Percentiles rank a stretch among this genome's conserved stretches.
phyloP scores from a whole-genome alignment of 2,888 invertebrate species.

The Drosophila quasianomalipes region DNA sequence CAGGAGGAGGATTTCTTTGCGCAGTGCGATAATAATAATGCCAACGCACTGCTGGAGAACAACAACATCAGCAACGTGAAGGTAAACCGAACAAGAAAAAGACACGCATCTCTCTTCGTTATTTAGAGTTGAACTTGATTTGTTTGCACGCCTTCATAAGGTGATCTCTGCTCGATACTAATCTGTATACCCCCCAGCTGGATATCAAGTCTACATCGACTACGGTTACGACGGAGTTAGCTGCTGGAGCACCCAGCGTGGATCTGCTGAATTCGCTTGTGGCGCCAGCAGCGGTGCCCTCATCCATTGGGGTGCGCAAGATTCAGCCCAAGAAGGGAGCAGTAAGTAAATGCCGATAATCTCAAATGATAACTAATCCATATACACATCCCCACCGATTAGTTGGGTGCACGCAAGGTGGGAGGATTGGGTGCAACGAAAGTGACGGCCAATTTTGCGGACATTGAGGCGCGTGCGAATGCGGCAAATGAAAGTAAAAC shows the following conservation, averaged over 20 bases:
- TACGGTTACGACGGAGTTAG: slow-evolving; percentile 34
- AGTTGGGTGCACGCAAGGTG: slow-evolving; percentile 93
- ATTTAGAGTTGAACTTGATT: slow-evolving; percentile 31
- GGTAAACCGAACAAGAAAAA: slow-evolving; percentile 84
- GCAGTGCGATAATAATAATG: slow-evolving; percentile 88
- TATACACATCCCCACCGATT: slow-evolving; percentile 28
- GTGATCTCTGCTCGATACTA: not conserved
- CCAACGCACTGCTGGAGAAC: slow-evolving; percentile 82
- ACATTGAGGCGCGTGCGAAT: slow-evolving; percentile 95
- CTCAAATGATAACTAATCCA: not conserved
- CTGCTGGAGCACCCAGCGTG: slow-evolving; percentile 78
- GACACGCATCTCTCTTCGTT: slow-evolving; percentile 33
- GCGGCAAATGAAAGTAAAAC: slow-evolving; percentile 91
- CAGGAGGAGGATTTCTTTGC: slow-evolving; percentile 95
- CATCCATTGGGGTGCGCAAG: slow-evolving; percentile 91
- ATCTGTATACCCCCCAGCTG: slow-evolving; percentile 50
- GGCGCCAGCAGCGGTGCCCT: slow-evolving; percentile 86
- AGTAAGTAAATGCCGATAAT: slow-evolving; percentile 86
- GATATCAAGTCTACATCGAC: slow-evolving; percentile 59
- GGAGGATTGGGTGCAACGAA: slow-evolving; percentile 96
- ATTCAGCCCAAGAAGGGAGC: slow-evolving; percentile 89
- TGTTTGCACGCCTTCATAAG: not conserved
- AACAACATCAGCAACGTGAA: slow-evolving; percentile 84
- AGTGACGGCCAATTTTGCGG: slow-evolving; percentile 97
- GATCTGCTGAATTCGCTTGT: slow-evolving; percentile 83